Conservation (phyloP, 2,113 vertebrate genomes). For the Noturus placidus region DNA sequence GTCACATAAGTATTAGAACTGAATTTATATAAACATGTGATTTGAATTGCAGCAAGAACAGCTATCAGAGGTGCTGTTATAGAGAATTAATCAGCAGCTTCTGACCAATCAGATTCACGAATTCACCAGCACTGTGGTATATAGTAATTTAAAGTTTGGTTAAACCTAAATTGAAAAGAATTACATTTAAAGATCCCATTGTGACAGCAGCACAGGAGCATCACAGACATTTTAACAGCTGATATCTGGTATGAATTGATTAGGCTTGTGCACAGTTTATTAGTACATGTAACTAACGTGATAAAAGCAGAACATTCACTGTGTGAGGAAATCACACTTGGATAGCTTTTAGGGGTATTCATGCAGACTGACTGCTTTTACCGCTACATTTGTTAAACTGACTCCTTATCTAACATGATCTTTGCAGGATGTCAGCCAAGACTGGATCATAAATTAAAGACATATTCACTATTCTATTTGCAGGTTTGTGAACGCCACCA, state of each 20-base stretch:
- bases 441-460: not conserved
- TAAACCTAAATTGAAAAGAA: not conserved
- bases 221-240: not conserved
- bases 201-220: not conserved
- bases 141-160: not conserved
- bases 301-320: not conserved
- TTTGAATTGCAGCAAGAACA: not conserved
- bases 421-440: not conserved
- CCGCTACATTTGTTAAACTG: not conserved
- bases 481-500: conserved; percentile 62
- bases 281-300: not conserved
- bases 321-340: not conserved
- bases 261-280: not conserved
- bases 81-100: not conserved
- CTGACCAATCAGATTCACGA: not conserved
- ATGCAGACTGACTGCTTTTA: not conserved
- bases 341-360: not conserved
- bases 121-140: not conserved
- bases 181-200: not conserved
- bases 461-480: conserved; percentile 32
- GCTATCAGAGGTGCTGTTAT: not conserved
- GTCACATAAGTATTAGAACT: not conserved
- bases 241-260: not conserved
- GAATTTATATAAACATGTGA: not conserved
- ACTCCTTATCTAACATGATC: not conserved